These are phyloP conservation scores for Tenthredo amoena DNA, from an alignment of 2,888 invertebrate genomes.

Conservation along the genomic window DNA sequence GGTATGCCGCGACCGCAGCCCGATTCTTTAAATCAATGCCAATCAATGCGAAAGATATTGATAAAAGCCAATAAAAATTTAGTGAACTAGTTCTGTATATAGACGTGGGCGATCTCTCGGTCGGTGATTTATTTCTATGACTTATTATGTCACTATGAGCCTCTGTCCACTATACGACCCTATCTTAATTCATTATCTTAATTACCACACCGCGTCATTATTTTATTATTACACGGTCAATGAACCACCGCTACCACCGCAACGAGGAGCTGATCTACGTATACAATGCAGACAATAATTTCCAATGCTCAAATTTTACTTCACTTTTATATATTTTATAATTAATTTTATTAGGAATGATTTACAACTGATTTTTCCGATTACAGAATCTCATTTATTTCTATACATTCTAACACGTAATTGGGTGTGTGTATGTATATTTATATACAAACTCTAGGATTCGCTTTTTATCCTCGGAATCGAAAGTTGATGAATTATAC, in stretches of 20 bases:
- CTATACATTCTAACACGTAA: background rate
- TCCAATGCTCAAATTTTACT: background rate
- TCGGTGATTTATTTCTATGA: slow-evolving; percentile 26
- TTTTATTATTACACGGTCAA: slow-evolving; percentile 36
- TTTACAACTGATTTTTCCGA: background rate
- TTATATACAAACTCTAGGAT: background rate
- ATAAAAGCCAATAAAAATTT: background rate
- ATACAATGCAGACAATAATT: background rate
- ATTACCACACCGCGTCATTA: slow-evolving; percentile 17
- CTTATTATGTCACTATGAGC: background rate
- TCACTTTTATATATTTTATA: background rate
- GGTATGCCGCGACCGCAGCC: background rate
- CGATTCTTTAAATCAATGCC: background rate
- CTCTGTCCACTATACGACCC: background rate
- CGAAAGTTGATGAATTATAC: background rate
- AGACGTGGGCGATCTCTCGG: background rate
- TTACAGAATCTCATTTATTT: background rate
- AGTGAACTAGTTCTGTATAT: background rate
- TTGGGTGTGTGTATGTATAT: too few relatives aligned
- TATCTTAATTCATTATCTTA: slow-evolving; percentile 36
- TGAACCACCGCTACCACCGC: background rate
- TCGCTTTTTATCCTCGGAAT: background rate
- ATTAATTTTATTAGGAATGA: background rate
- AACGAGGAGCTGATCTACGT: background rate
- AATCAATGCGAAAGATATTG: background rate